phyloP scores from a whole-genome alignment of 1,140 invertebrate species.

The Papilio dardanus region DNA sequence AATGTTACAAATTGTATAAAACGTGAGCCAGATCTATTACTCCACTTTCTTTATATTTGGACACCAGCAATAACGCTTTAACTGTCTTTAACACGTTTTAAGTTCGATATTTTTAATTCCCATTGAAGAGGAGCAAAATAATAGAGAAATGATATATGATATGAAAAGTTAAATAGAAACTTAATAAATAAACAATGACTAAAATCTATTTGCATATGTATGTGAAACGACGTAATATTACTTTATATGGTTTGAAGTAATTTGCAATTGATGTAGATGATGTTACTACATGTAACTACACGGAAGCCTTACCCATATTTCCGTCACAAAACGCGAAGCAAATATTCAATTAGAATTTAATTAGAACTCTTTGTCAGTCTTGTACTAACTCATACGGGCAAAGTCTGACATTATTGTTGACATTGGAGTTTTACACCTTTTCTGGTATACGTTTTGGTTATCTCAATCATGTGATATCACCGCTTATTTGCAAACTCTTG shows the following conservation, averaged over 20 bases:
- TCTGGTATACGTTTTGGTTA: background rate
- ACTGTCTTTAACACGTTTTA: background rate
- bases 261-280: background rate
- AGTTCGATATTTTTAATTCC: background rate
- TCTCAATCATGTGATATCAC: conserved; percentile 14
- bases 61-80: background rate
- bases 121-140: background rate
- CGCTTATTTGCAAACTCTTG: background rate
- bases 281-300: background rate
- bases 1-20: background rate
- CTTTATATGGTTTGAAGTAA: background rate
- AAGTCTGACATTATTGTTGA: conserved; percentile 17
- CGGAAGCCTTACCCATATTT: background rate
- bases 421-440: background rate
- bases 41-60: background rate
- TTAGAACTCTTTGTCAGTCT: conserved; percentile 3
- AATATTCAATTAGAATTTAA: conserved; percentile 3
- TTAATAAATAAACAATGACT: background rate
- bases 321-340: conserved; percentile 15
- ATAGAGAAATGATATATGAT: background rate
- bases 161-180: background rate
- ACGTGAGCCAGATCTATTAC: background rate
- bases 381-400: background rate
- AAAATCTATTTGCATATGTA: background rate
- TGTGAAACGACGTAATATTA: background rate